phyloP scores from a whole-genome alignment of 2,113 vertebrate genomes.

The Varanus salvator region DNA sequence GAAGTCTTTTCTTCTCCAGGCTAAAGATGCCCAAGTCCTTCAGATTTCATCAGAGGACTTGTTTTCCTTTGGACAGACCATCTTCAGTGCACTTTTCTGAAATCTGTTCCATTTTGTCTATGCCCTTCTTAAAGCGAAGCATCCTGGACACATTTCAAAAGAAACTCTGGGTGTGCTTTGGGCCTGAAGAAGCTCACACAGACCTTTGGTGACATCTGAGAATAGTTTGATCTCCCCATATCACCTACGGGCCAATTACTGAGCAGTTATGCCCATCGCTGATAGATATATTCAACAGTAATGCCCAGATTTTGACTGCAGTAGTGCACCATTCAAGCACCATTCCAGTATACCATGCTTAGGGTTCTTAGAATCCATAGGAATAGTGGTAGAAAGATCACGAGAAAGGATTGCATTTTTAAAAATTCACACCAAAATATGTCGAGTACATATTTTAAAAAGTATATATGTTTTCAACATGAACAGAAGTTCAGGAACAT shows the following conservation, averaged over 20 bases:
- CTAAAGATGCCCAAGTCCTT: no score
- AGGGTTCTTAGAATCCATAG: background rate
- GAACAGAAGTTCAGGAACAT: no score
- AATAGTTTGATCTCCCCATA: background rate
- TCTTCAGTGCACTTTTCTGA: background rate
- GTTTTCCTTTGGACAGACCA: background rate
- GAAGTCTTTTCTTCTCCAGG: no score
- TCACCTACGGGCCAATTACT: background rate
- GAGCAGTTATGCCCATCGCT: background rate
- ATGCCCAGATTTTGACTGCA: background rate
- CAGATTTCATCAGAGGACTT: no score
- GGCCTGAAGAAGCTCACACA: background rate
- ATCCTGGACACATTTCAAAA: slow-evolving; percentile 8
- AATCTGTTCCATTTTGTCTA: no score
- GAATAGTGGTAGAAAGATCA: no score
- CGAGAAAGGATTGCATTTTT: no score
- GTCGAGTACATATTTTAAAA: no score
- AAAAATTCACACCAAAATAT: no score
- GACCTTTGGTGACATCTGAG: background rate
- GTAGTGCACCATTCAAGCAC: background rate
- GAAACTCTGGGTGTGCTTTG: background rate
- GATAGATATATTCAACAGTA: background rate
- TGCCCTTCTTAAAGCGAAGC: background rate
- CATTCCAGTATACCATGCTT: no score
- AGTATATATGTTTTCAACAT: no score